Evolutionary conservation across 2,113 vertebrate species (phyloP).

Genomic region (Cinclus cinclus): DNA sequence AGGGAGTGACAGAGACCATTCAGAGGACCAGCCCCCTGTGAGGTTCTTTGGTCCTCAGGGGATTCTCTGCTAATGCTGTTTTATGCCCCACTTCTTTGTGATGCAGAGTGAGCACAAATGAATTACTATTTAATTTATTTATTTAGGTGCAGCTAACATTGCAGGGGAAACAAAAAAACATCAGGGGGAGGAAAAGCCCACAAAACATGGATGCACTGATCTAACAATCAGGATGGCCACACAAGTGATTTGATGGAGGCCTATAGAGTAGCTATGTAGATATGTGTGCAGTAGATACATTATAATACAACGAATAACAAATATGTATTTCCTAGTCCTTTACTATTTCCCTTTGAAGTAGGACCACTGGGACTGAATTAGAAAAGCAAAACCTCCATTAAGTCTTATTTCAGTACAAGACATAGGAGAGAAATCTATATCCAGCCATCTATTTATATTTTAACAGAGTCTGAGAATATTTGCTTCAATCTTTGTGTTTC

Average conservation of each 20-base stretch:
- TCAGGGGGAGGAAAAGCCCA: neutral
- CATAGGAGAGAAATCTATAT: slow-evolving; percentile 82
- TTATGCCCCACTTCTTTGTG: slow-evolving; percentile 79
- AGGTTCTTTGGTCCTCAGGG: slow-evolving; percentile 71
- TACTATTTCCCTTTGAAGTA: slow-evolving; percentile 46
- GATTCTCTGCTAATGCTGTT: slow-evolving; percentile 73
- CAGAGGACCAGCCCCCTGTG: slow-evolving; percentile 73
- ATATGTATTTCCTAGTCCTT: slow-evolving; percentile 4
- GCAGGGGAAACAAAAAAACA: slow-evolving; percentile 36
- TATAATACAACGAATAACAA: slow-evolving; percentile 59
- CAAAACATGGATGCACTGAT: slow-evolving; percentile 32
- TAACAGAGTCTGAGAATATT: slow-evolving; percentile 79
- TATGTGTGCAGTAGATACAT: neutral
- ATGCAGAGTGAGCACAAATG: slow-evolving; percentile 70
- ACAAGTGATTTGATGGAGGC: neutral
- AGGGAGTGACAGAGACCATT: slow-evolving; percentile 74
- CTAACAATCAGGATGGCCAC: slow-evolving; percentile 2
- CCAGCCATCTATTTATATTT: slow-evolving; percentile 73
- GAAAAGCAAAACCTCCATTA: slow-evolving; percentile 73
- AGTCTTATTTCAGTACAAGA: slow-evolving; percentile 84
- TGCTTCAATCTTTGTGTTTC: slow-evolving; percentile 92
- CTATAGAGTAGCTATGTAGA: neutral
- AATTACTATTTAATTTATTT: slow-evolving; percentile 74
- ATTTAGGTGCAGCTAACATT: slow-evolving; percentile 64
- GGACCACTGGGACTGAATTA: slow-evolving; percentile 77